Conservation (phyloP, 92 coral and sea anemone genomes). For the Phenganax marumi region DNA sequence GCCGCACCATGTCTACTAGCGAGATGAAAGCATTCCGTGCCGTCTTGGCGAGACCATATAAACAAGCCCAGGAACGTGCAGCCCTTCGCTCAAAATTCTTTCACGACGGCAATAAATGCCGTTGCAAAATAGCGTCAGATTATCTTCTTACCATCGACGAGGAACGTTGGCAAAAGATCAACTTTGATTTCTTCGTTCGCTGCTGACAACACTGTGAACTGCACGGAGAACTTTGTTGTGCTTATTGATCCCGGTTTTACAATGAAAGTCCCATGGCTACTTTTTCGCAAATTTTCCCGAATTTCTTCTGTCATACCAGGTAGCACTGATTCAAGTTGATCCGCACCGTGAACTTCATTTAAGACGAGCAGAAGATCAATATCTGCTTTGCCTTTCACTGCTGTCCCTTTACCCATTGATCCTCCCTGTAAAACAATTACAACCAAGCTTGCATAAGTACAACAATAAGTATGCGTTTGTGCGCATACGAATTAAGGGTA, state of each 20-base stretch:
- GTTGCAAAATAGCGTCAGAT: not conserved
- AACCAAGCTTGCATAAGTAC: too few species aligned
- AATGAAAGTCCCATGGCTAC: too few species aligned
- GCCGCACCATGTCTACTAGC: too few species aligned
- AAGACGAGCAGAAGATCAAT: constrained; percentile 53
- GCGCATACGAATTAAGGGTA: too few species aligned
- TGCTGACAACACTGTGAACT: constrained; percentile 1
- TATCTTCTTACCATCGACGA: not conserved
- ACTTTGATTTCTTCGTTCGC: constrained; percentile 13
- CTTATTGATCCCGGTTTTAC: not conserved
- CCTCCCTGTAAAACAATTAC: constrained; percentile 14
- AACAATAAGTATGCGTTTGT: too few species aligned
- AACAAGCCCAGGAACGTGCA: too few species aligned
- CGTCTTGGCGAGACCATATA: too few species aligned
- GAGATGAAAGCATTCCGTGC: too few species aligned
- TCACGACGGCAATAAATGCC: not conserved
- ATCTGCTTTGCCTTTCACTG: constrained; percentile 52
- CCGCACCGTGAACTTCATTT: constrained; percentile 22
- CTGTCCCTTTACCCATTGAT: constrained; percentile 50
- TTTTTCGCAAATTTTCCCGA: not conserved
- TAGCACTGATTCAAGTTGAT: constrained; percentile 13
- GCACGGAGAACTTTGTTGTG: constrained; percentile 1
- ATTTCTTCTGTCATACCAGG: not conserved
- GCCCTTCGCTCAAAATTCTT: not conserved
- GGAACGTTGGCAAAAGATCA: constrained; percentile 52